Evolutionary conservation across 1,140 invertebrate genomes (phyloP).

Genomic region (Eupeodes corollae): DNA sequence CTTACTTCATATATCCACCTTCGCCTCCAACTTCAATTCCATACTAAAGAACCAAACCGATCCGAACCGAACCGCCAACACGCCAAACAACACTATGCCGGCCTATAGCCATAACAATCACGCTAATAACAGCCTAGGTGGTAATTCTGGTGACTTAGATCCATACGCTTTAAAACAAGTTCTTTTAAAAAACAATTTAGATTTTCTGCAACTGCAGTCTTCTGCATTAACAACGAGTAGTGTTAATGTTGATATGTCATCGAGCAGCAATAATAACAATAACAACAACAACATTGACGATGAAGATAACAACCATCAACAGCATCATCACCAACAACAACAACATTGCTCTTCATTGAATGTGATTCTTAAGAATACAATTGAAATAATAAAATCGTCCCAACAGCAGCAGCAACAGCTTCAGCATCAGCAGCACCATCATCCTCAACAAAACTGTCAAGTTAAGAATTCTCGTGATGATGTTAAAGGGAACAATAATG

Average conservation of each 20-base stretch:
- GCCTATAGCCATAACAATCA: background rate
- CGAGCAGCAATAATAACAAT: background rate
- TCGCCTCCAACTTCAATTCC: too few species aligned
- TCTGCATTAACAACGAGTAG: background rate
- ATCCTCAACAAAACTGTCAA: too few species aligned
- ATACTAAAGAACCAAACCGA: too few species aligned
- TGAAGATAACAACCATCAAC: background rate
- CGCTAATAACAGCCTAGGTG: background rate
- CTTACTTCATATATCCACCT: too few species aligned
- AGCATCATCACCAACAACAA: background rate
- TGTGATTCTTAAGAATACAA: background rate
- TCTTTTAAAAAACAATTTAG: background rate
- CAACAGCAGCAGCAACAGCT: background rate
- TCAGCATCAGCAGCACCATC: too few species aligned
- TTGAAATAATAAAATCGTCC: background rate
- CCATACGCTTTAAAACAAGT: conserved; percentile 2
- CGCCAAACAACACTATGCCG: background rate
- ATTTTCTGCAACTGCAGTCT: background rate
- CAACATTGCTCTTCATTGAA: background rate
- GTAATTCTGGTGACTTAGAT: conserved; percentile 1
- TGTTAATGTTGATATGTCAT: background rate
- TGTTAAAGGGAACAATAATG: background rate
- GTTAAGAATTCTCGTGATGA: too few species aligned
- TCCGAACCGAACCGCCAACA: too few species aligned
- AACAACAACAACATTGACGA: background rate